Percentiles rank a stretch among this genome's conserved stretches.
phyloP scores from a whole-genome alignment of 2,797 vertebrate species.

The Neomorphus geoffroyi region DNA sequence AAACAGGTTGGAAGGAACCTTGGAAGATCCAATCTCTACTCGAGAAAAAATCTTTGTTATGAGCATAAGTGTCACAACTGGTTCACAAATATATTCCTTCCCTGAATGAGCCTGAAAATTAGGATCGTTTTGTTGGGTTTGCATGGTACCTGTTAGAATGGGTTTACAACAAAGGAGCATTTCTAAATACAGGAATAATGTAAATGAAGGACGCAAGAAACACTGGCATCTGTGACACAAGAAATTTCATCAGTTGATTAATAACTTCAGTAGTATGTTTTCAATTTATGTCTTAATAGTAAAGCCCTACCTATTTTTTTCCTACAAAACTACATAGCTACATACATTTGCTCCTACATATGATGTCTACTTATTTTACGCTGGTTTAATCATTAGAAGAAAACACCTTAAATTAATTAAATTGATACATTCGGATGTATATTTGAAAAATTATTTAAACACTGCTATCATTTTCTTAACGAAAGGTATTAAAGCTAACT shows the following conservation, averaged over 20 bases:
- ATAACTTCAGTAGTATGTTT: background rate
- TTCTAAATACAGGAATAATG: background rate
- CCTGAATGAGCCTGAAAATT: background rate
- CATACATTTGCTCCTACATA: background rate
- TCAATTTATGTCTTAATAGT: background rate
- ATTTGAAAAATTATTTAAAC: background rate
- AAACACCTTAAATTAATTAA: background rate
- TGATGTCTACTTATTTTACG: background rate
- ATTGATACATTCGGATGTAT: background rate
- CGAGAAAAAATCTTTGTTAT: background rate
- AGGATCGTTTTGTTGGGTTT: background rate
- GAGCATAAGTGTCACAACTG: background rate
- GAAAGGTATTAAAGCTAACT: background rate
- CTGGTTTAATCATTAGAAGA: background rate
- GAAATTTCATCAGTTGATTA: background rate
- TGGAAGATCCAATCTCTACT: background rate
- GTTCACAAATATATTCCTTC: background rate
- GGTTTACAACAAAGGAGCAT: rapidly evolving
- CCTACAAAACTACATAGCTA: background rate
- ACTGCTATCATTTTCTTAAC: background rate
- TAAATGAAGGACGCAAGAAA: background rate
- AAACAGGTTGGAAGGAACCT: background rate
- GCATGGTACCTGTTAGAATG: background rate
- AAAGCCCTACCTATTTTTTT: background rate
- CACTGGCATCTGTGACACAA: background rate